Conservation (phyloP, 2,888 invertebrate genomes). For the Caenorhabditis uteleia region DNA sequence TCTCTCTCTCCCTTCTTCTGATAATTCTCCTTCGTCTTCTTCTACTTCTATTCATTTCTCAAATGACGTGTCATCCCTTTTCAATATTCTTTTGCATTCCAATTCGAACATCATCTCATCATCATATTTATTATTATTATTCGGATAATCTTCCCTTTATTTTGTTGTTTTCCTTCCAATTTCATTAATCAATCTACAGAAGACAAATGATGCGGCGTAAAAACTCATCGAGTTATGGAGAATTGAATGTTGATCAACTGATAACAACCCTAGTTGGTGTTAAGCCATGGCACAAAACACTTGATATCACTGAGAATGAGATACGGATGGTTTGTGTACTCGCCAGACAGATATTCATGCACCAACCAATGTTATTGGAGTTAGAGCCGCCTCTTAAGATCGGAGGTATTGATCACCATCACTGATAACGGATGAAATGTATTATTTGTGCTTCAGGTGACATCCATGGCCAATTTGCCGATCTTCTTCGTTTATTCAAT, state of each 20-base stretch:
- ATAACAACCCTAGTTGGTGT: conserved; percentile 59
- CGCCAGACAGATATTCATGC: conserved; percentile 64
- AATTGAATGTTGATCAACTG: conserved; percentile 63
- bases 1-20: no score
- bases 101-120: background rate
- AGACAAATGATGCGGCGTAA: conserved; percentile 60
- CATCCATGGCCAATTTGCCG: conserved; percentile 65
- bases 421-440: background rate
- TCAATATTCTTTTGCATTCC: background rate
- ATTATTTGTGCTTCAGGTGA: conserved; percentile 50
- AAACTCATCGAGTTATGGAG: conserved; percentile 55
- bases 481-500: conserved; percentile 54
- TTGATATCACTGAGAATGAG: conserved; percentile 66
- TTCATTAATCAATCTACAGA: background rate
- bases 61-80: no score
- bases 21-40: no score
- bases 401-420: no score
- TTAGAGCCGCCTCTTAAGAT: conserved; percentile 67
- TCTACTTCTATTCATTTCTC: no score
- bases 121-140: background rate
- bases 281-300: conserved; percentile 61
- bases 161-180: conserved; percentile 4
- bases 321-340: conserved; percentile 64
- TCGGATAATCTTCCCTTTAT: conserved; percentile 1
- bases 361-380: conserved; percentile 68